Conservation (phyloP, 2,113 vertebrate genomes). For the Fulica atra region DNA sequence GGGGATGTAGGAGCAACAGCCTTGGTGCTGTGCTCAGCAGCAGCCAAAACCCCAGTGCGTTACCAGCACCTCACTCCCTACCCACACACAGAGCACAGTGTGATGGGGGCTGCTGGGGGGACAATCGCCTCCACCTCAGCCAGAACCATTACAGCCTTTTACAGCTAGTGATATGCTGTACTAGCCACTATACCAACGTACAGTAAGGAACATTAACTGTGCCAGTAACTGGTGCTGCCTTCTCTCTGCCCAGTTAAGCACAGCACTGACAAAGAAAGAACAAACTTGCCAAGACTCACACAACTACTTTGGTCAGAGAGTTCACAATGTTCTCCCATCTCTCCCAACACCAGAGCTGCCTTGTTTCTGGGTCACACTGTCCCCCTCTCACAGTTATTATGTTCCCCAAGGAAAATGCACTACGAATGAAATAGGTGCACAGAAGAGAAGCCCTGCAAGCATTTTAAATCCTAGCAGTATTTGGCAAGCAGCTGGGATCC, state of each 20-base stretch:
- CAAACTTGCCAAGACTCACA: background rate
- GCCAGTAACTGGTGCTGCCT: background rate
- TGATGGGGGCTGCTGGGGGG: no score
- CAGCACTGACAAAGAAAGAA: conserved; percentile 3
- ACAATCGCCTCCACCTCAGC: no score
- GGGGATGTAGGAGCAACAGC: no score
- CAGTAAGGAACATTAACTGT: background rate
- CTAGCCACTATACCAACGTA: no score
- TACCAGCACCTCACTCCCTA: no score
- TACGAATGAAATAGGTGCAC: background rate
- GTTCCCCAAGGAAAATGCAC: background rate
- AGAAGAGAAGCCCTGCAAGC: background rate
- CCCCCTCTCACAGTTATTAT: background rate
- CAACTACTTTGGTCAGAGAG: background rate
- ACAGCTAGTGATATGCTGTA: background rate
- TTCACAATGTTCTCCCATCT: background rate
- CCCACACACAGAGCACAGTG: no score
- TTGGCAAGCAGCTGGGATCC: background rate
- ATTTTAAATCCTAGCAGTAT: background rate
- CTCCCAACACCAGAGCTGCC: background rate
- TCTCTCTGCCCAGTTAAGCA: background rate
- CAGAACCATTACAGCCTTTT: background rate
- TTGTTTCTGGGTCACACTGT: conserved; percentile 34
- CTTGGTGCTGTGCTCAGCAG: no score
- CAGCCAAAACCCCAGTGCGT: no score